phyloP scores from a whole-genome alignment of 2,113 vertebrate species.

The Psephotus haematonotus region DNA sequence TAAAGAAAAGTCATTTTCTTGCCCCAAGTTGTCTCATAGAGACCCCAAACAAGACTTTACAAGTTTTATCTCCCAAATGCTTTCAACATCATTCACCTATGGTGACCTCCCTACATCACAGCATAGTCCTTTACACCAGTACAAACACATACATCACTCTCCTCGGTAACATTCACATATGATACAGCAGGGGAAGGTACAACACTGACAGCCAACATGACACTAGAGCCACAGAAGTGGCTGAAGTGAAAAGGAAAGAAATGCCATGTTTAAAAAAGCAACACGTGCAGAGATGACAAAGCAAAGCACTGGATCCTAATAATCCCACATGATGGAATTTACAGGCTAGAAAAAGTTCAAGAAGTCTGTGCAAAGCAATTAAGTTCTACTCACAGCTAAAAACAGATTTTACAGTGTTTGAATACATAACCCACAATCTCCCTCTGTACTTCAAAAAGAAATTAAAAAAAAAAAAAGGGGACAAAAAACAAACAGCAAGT shows the following conservation, averaged over 20 bases:
- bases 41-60: background rate
- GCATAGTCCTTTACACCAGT: background rate
- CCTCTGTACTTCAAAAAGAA: background rate
- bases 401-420: background rate
- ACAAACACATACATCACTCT: background rate
- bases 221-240: background rate
- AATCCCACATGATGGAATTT: background rate
- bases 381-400: background rate
- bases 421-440: background rate
- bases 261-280: background rate
- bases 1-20: background rate
- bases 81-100: accelerated
- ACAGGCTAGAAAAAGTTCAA: background rate
- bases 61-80: background rate
- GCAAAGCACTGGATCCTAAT: background rate
- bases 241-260: background rate
- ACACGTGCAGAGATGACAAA: background rate
- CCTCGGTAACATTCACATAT: accelerated
- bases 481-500: background rate
- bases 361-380: background rate
- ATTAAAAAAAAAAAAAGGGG: background rate
- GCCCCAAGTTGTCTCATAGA: background rate
- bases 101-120: background rate
- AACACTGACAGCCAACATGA: background rate
- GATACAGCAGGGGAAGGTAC: no score